Percentiles rank a stretch among this genome's conserved stretches.
Conservation (phyloP, 2,113 vertebrate genomes). For the Paedocypris sp. region DNA sequence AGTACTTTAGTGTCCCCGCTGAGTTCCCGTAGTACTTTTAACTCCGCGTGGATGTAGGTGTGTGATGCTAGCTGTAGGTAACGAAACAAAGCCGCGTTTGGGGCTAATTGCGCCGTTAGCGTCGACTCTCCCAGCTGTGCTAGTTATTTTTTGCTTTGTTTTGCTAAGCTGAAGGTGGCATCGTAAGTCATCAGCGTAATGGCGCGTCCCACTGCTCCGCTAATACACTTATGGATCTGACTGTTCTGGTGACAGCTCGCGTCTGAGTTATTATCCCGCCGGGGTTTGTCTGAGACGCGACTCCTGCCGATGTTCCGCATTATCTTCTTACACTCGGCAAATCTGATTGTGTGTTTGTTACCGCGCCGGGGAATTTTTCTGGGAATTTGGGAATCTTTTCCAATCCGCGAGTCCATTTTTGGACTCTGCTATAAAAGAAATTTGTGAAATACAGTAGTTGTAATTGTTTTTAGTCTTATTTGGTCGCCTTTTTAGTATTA, state of each 20-base stretch:
- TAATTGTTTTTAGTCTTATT: too few relatives aligned
- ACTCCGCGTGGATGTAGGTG: not conserved
- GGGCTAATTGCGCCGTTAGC: slow-evolving; percentile 5
- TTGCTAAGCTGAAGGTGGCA: slow-evolving; percentile 5
- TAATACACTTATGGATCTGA: slow-evolving; percentile 21
- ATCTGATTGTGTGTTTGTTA: slow-evolving; percentile 18
- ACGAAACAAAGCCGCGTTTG: slow-evolving; percentile 2
- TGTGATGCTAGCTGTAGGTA: not conserved
- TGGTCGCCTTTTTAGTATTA: too few relatives aligned
- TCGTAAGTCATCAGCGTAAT: slow-evolving; percentile 15
- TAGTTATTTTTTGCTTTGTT: not conserved
- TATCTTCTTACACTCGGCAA: slow-evolving; percentile 1
- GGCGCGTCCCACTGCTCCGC: slow-evolving; percentile 10
- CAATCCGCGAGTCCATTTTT: too few relatives aligned
- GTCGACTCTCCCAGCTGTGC: not conserved
- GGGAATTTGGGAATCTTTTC: too few relatives aligned
- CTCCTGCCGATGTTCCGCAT: slow-evolving; percentile 7
- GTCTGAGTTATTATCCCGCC: slow-evolving; percentile 22
- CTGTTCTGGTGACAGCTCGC: slow-evolving; percentile 26
- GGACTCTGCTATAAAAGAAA: too few relatives aligned
- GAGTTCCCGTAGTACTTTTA: not conserved
- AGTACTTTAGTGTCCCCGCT: not conserved
- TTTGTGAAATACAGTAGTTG: too few relatives aligned
- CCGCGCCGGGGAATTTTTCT: too few relatives aligned
- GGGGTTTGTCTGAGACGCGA: slow-evolving; percentile 1